A percentile compares a stretch with the other conserved stretches of the same genome.
Conservation (phyloP, 2,113 vertebrate genomes). For the Morone chrysops region DNA sequence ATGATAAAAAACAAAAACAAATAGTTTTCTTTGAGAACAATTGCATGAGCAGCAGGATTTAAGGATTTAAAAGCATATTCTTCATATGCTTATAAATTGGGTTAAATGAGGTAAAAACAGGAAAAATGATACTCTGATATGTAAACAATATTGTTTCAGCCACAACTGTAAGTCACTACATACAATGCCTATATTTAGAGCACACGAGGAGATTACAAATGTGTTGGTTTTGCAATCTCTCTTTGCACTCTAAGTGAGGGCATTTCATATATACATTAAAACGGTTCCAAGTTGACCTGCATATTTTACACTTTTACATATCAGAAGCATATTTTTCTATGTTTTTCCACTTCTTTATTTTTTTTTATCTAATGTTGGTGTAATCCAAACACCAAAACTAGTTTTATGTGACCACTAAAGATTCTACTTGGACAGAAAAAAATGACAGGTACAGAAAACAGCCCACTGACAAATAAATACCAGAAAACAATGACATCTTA, state of each 20-base stretch:
- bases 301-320: slow-evolving; percentile 63
- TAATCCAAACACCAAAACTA: slow-evolving; percentile 61
- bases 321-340: slow-evolving; percentile 53
- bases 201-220: slow-evolving; percentile 10
- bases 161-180: slow-evolving; percentile 37
- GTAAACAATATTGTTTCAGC: slow-evolving; percentile 44
- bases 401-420: slow-evolving; percentile 58
- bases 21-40: slow-evolving; percentile 38
- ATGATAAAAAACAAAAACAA: slow-evolving; percentile 16
- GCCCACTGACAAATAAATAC: slow-evolving; percentile 82
- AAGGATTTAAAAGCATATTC: slow-evolving; percentile 36
- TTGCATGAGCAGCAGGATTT: slow-evolving; percentile 38
- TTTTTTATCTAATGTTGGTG: slow-evolving; percentile 27
- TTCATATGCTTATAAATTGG: slow-evolving; percentile 33
- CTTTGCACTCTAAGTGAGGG: slow-evolving; percentile 1
- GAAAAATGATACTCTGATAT: slow-evolving; percentile 58
- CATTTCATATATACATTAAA: slow-evolving; percentile 44
- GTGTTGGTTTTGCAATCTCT: slow-evolving; percentile 10
- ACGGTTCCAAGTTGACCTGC: slow-evolving; percentile 13
- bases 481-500: slow-evolving; percentile 78
- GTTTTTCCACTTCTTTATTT: slow-evolving; percentile 21
- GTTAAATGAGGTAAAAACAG: slow-evolving; percentile 56
- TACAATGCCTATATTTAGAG: slow-evolving; percentile 42
- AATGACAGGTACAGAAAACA: slow-evolving; percentile 73
- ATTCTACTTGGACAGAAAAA: slow-evolving; percentile 64